phyloP scores from a whole-genome alignment of 2,888 invertebrate species.

The Scelioninae gen. 2 region DNA sequence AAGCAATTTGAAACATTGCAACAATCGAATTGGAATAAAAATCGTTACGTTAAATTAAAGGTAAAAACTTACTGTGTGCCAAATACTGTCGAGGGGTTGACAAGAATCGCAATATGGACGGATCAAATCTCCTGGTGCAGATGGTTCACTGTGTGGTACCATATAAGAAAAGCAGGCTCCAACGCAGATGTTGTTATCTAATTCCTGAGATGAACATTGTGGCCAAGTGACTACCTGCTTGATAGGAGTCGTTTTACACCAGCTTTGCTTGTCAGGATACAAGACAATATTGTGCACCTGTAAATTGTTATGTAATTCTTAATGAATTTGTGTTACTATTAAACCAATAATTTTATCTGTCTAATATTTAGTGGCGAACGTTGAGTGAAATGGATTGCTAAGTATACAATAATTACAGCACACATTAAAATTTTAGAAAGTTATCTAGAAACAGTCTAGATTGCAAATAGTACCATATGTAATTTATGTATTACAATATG shows the following conservation, averaged over 20 bases:
- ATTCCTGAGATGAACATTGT: slow-evolving; percentile 80
- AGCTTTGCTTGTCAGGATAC: slow-evolving; percentile 83
- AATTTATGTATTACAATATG: no score
- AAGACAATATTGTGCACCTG: slow-evolving; percentile 83
- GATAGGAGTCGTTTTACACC: slow-evolving; percentile 83
- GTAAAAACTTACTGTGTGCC: slow-evolving; percentile 79
- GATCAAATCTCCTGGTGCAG: slow-evolving; percentile 80
- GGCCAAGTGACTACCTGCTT: slow-evolving; percentile 82
- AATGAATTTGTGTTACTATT: neutral
- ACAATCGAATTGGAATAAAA: no score
- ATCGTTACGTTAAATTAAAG: no score
- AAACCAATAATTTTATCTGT: no score
- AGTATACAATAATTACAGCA: no score
- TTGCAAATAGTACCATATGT: no score
- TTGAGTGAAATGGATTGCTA: no score
- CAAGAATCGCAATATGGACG: slow-evolving; percentile 84
- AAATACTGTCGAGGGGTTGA: slow-evolving; percentile 80
- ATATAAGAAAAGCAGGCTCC: slow-evolving; percentile 84
- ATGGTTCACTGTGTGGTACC: slow-evolving; percentile 82
- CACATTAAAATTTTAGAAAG: no score
- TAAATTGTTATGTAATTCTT: neutral
- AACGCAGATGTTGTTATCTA: slow-evolving; percentile 84
- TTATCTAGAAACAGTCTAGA: no score
- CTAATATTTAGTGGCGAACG: no score
- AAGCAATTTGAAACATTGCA: no score